phyloP scores from a whole-genome alignment of 2,888 invertebrate genomes.

The Torymus aiolomorphi region DNA sequence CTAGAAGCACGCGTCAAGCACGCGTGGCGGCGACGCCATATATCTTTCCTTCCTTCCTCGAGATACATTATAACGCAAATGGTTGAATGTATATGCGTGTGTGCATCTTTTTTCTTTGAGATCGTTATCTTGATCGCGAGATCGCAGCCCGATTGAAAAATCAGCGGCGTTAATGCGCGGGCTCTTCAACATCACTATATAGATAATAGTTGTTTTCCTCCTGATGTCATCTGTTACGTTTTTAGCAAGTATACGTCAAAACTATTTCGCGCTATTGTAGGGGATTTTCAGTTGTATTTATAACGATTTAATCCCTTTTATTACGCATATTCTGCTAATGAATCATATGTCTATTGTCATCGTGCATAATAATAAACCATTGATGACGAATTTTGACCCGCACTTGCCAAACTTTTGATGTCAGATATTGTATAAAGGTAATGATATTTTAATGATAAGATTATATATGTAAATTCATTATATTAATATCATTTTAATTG shows the following conservation, averaged over 20 bases:
- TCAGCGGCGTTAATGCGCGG: conserved; percentile 1
- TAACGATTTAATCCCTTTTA: conserved; percentile 14
- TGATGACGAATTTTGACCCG: conserved; percentile 9
- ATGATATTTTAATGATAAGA: no score
- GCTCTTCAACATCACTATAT: neutral
- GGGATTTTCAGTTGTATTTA: neutral
- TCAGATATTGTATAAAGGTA: no score
- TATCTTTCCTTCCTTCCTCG: no score
- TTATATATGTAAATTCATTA: no score
- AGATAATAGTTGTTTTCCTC: neutral
- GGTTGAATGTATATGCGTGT: no score
- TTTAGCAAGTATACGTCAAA: no score
- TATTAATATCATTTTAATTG: no score
- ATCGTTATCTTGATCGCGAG: conserved; percentile 17
- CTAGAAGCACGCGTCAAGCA: conserved; percentile 18
- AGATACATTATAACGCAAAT: no score
- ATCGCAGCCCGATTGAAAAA: conserved; percentile 25
- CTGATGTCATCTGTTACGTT: no score
- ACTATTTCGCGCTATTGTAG: no score
- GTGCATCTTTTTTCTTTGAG: no score
- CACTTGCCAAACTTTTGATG: no score
- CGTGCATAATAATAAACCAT: conserved; percentile 1
- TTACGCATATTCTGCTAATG: neutral
- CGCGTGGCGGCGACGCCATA: neutral
- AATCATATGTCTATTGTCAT: conserved; percentile 10